Base-by-base conservation (phyloP, 2,888 invertebrate genomes). In the Patella caerulea region DNA sequence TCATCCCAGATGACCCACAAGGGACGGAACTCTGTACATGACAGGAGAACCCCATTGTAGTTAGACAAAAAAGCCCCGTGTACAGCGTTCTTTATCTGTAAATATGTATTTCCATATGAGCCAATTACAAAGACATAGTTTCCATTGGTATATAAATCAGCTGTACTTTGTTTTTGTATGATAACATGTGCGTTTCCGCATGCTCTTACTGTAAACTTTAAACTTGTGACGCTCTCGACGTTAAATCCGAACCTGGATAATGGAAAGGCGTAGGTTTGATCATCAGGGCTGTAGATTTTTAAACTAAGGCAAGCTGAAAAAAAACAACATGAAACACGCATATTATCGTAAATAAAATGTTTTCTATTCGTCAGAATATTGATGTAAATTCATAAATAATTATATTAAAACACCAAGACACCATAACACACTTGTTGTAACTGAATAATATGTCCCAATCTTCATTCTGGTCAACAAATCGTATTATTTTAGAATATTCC, bases 81-180 rank as follows among this genome's bases (percentile, higher is more conserved):
- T 11, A 65, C 2, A 65, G 65, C 15, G 12, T 19, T 9, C 19
- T n/a, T 65, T 11, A 65, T 65, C 11, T 65, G n/a, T 19, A 19
- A n/a, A 65, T 3, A 0, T 11, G 65, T 12, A 65, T 19, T 19
- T 11, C 4, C 12, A 65, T 17, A 65, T 17, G 65, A 65, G 9
- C 65, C 65, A 19, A 65, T 2, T 11, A 65, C n/a, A 19, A 65
- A 65, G 17, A 65, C 65, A 65, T 65, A 65, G 19, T 65, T 65
- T 65, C 65, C 65, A 65, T n/a, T 65, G n/a, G 65, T 65, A 19
- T 65, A 19, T 11, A 65, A 65, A 65, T 65, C 65, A 15, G 19
- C 3, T 19, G n/a, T 2, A 15, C n/a, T 7, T 65, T n/a, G n/a
- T 19, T 65, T 65, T 15, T 65, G 65, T 19, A 65, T 65, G 7